These are phyloP conservation scores for Hypercompe scribonia DNA, from an alignment of 2,888 invertebrate species.

Conservation along the genomic window DNA sequence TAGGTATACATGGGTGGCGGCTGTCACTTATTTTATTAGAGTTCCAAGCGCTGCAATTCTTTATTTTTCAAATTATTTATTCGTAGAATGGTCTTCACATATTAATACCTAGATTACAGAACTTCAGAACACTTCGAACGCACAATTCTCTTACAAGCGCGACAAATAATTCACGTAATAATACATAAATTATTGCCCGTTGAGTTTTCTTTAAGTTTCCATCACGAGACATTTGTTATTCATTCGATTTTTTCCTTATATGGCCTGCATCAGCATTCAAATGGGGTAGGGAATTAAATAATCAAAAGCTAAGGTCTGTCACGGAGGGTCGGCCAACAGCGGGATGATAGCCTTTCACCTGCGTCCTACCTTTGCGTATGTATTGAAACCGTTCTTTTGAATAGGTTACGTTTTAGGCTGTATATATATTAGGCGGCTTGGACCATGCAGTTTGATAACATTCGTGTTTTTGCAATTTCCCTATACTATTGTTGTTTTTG, in stretches of 20 bases:
- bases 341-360: constrained; percentile 19
- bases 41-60: no score
- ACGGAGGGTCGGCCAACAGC: constrained; percentile 7
- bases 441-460: neutral
- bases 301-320: constrained; percentile 12
- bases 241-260: neutral
- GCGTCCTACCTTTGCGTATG: constrained; percentile 8
- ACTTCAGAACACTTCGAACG: no score
- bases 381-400: constrained; percentile 15
- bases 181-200: neutral
- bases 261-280: constrained; percentile 7
- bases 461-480: no score
- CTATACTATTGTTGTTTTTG: no score
- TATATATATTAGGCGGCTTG: neutral
- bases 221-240: neutral
- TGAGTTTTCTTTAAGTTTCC: neutral
- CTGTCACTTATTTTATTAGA: no score
- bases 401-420: constrained; percentile 15
- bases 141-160: no score
- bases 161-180: neutral
- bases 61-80: no score
- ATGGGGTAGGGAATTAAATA: constrained; percentile 20
- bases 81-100: no score
- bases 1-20: no score
- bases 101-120: no score